These are phyloP conservation scores for Anisognathus igniventris DNA, from an alignment of 2,797 vertebrate genomes.

Conservation along the genomic window DNA sequence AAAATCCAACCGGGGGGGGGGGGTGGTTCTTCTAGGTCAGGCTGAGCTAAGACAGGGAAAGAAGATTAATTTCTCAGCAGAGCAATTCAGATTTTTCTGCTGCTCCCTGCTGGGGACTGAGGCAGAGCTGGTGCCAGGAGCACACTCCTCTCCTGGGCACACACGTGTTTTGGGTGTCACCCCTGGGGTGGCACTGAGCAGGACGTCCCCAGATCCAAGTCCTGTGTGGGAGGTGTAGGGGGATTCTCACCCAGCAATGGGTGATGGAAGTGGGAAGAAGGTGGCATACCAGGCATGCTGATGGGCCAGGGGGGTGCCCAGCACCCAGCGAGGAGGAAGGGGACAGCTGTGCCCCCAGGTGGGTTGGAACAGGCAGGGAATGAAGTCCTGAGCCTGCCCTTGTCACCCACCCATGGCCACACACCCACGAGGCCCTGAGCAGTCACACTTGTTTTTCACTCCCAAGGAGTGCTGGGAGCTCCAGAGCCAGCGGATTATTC, in stretches of 20 bases:
- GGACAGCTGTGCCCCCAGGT: not conserved
- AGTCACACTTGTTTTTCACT: not conserved
- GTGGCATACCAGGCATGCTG: not conserved
- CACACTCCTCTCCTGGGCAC: not conserved
- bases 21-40: not conserved
- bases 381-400: not conserved
- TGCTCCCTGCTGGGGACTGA: fast-evolving
- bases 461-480: not conserved
- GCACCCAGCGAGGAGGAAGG: not conserved
- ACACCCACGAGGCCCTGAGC: not conserved
- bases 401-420: not conserved
- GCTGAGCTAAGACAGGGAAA: not conserved
- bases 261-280: not conserved
- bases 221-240: fast-evolving
- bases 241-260: too few relatives aligned
- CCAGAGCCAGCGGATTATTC: slow-evolving; percentile 6
- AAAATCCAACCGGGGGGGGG: fast-evolving
- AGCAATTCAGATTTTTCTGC: not conserved
- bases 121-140: not conserved
- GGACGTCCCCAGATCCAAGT: fast-evolving
- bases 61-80: slow-evolving; percentile 33
- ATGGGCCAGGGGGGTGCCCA: not conserved
- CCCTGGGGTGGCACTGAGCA: not conserved
- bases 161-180: not conserved
- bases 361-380: not conserved